phyloP scores from a whole-genome alignment of 2,113 vertebrate species.

The Myanophis thanlyinensis region DNA sequence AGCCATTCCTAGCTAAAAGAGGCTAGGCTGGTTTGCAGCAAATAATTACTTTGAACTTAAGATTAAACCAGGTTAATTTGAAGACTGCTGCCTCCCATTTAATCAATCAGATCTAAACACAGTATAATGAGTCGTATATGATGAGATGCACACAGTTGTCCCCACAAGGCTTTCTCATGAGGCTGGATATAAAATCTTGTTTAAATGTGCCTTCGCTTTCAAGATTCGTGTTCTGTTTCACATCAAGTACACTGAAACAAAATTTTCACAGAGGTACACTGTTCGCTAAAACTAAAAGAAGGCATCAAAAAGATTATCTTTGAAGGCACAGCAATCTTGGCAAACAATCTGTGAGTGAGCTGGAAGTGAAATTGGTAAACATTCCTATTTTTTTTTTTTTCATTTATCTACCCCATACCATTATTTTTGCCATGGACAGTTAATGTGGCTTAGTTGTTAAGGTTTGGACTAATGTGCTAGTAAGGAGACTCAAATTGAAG shows the following conservation, averaged over 20 bases:
- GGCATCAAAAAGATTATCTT: background rate
- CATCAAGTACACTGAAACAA: constrained; percentile 20
- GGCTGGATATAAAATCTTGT: constrained; percentile 28
- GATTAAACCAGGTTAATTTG: background rate
- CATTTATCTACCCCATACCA: too few relatives aligned
- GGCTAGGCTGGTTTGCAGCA: background rate
- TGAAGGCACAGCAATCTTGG: constrained; percentile 1
- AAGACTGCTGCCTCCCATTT: background rate
- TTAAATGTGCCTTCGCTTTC: constrained; percentile 43
- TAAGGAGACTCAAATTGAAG: background rate
- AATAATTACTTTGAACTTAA: background rate
- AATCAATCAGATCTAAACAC: constrained; percentile 1
- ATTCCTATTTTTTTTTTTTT: background rate
- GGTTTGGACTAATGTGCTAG: background rate
- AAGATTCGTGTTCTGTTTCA: constrained; percentile 10
- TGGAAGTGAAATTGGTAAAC: background rate
- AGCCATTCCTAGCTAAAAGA: background rate
- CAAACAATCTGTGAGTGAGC: background rate
- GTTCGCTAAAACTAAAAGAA: constrained; percentile 19
- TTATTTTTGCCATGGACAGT: background rate
- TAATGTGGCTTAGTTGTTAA: background rate
- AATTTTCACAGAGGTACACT: background rate
- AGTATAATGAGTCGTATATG: background rate
- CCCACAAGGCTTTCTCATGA: background rate
- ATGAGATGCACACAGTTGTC: background rate